Conservation (phyloP, 2,888 invertebrate species). For the Agrochola macilenta region DNA sequence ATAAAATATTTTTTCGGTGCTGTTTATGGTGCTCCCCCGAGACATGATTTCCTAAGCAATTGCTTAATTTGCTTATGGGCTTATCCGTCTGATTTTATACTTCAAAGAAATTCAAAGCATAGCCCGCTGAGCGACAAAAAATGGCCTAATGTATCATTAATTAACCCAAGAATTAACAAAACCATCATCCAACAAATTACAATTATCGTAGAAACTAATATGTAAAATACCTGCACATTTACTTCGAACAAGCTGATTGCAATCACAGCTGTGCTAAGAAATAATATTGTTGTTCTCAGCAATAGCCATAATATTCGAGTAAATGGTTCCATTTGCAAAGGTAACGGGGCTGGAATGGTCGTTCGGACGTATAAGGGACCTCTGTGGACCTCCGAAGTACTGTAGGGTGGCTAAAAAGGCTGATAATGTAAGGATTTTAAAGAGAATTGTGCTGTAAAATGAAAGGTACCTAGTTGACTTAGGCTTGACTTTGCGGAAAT, state of each 20-base stretch:
- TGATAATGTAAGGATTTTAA: background rate
- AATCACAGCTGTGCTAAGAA: conserved; percentile 49
- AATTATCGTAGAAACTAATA: conserved; percentile 26
- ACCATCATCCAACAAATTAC: conserved; percentile 35
- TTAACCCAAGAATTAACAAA: conserved; percentile 18
- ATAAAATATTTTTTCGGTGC: no score
- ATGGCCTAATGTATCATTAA: conserved; percentile 1
- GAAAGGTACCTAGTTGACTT: no score
- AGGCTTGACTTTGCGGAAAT: no score
- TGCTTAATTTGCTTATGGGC: no score
- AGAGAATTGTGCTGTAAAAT: background rate
- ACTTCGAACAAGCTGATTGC: conserved; percentile 40
- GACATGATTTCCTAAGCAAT: no score
- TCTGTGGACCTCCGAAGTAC: conserved; percentile 54
- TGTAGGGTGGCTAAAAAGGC: conserved; percentile 35
- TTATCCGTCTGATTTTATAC: no score
- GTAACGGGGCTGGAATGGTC: conserved; percentile 52
- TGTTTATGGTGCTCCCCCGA: no score
- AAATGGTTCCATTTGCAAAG: conserved; percentile 59
- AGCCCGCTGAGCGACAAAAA: background rate
- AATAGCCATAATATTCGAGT: conserved; percentile 52
- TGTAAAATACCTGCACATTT: conserved; percentile 28
- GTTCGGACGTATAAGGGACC: conserved; percentile 55
- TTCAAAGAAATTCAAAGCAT: no score
- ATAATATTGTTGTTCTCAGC: conserved; percentile 57